Evolutionary conservation across 2,888 invertebrate genomes (phyloP).

Genomic region (Sesamia inferens): DNA sequence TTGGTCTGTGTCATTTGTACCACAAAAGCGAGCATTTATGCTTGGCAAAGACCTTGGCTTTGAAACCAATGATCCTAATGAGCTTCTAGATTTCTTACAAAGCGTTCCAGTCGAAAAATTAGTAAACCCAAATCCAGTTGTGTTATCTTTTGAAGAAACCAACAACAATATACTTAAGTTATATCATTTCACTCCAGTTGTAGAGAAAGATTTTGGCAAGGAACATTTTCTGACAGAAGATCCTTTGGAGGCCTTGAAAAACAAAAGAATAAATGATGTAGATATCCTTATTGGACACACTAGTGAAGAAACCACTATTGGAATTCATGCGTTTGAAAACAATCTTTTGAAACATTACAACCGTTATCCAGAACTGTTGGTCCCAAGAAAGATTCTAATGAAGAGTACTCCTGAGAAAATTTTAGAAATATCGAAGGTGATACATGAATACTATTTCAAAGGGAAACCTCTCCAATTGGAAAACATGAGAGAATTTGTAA

Average conservation of each 20-base stretch:
- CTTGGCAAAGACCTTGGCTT: slow-evolving; percentile 74
- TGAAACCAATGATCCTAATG: slow-evolving; percentile 69
- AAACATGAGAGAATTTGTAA: slow-evolving; percentile 66
- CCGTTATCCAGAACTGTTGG: slow-evolving; percentile 69
- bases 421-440: slow-evolving; percentile 69
- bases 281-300: slow-evolving; percentile 93
- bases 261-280: slow-evolving; percentile 85
- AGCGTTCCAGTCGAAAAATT: slow-evolving; percentile 69
- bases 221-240: slow-evolving; percentile 71
- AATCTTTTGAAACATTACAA: slow-evolving; percentile 56
- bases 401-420: slow-evolving; percentile 60
- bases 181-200: slow-evolving; percentile 74
- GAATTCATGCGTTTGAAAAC: slow-evolving; percentile 47
- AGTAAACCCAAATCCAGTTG: slow-evolving; percentile 62
- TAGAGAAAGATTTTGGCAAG: slow-evolving; percentile 76
- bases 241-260: slow-evolving; percentile 68
- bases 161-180: slow-evolving; percentile 66
- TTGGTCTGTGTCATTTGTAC: slow-evolving; percentile 69
- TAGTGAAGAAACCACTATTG: slow-evolving; percentile 90
- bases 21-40: slow-evolving; percentile 69
- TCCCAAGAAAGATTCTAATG: slow-evolving; percentile 70
- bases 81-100: slow-evolving; percentile 74
- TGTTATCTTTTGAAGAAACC: slow-evolving; percentile 69
- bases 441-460: slow-evolving; percentile 73
- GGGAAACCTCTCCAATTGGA: slow-evolving; percentile 59